These are phyloP conservation scores for Heliconius nattereri DNA, from an alignment of 1,140 invertebrate species.

Conservation along the genomic window DNA sequence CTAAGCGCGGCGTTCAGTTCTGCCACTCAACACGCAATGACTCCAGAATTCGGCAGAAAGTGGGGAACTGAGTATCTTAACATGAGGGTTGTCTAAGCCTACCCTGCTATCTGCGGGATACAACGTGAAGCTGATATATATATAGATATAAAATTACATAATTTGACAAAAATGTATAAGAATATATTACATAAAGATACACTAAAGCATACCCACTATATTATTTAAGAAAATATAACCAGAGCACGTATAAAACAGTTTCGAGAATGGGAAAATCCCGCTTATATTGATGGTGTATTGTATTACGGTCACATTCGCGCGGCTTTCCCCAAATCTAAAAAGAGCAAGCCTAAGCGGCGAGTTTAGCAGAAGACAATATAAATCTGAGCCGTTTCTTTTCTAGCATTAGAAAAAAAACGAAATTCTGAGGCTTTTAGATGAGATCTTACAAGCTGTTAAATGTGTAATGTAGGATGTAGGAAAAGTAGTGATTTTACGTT, in stretches of 20 bases:
- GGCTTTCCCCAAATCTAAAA: slow-evolving; percentile 28
- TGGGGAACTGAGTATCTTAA: no score
- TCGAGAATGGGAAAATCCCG: slow-evolving; percentile 16
- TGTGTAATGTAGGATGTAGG: no score
- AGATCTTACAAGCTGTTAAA: background rate
- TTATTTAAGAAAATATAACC: slow-evolving; percentile 12
- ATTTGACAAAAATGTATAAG: background rate
- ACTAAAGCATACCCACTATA: background rate
- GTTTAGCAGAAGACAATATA: slow-evolving; percentile 26
- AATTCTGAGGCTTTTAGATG: background rate
- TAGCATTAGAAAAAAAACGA: slow-evolving; percentile 28
- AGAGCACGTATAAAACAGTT: slow-evolving; percentile 14
- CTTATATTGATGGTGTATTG: slow-evolving; percentile 11
- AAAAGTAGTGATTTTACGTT: no score
- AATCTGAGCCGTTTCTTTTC: slow-evolving; percentile 20
- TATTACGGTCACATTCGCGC: slow-evolving; percentile 32
- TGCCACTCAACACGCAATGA: no score
- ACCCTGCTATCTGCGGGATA: no score
- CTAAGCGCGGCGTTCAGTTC: no score
- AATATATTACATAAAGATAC: background rate
- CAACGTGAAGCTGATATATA: no score
- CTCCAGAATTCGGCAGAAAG: no score
- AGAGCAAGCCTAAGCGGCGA: slow-evolving; percentile 21
- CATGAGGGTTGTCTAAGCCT: no score
- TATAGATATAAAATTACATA: background rate